Evolutionary conservation across 92 coral and sea anemone genomes (phyloP), one percentile per base, ranked within the genome.

Genomic region (Palythoa grandiflora): DNA sequence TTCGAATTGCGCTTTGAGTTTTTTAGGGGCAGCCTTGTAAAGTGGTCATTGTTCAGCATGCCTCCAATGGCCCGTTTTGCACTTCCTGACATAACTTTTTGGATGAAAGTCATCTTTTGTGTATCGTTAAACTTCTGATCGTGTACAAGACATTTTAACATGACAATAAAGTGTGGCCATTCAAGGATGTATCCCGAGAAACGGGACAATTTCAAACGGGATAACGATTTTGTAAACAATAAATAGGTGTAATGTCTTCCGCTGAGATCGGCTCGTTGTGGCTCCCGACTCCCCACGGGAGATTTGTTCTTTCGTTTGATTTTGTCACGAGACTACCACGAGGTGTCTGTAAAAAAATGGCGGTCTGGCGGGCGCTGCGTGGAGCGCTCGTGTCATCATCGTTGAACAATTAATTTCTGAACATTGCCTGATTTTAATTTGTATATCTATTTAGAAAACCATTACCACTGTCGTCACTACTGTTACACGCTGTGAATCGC

Each of bases 101-200:
- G 89, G 44, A 90, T 79, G 84, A 75, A 78, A 20, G 91, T 87
- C 95, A 88, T 90, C 37, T 86, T 54, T 75, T 92, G 90, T 15
- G 93, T 91, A 85, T 93, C 89, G 47, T 92, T 91, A 47, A 91
- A 76, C 2, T 90, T 88, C 79, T 93, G 93, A 68, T 92, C 91
- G 74, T 89, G 94, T 8, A 75, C 94, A 63, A 81, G 75, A 66
- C 50, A 60, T 60, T 75, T 90, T 85, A 72, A 88, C 68, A 79
- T 78, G 53, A 77, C 75, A 59, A 72, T 86, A 73, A 90, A 90
- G 44, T 79, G 83, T 74, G 85, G 92, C 92, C 94, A 85, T 86
- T 92, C 89, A 17, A 90, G 89, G 35, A 91, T 88, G 48, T 91
- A 84, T 54, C 93, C 84, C 11, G 90, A 77, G 59, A 89, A 92